Base-by-base conservation (phyloP, 2,888 invertebrate species). In the Tholera decimalis region DNA sequence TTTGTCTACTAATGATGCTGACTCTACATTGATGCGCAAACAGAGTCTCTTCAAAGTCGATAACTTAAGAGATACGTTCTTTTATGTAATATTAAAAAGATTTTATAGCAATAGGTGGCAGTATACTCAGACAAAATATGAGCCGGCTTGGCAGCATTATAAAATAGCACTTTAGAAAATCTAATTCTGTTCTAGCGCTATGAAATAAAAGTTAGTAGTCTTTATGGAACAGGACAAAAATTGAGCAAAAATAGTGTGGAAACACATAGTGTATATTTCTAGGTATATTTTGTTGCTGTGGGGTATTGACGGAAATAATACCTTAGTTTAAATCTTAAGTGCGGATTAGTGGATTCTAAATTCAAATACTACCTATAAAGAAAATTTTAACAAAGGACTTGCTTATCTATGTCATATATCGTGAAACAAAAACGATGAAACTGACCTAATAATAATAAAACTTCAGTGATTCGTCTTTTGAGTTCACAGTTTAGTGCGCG, bases 101-200 rank as follows among this genome's bases (percentile, higher is more conserved):
- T 18, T 35, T 61, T 49, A 18, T 30, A 15, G 41, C 15, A 54
- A 3, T 20, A 68, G n/a, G 20, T 44, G 15, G 43, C 22, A 35
- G 22, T 54, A 37, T 37, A 64, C 24, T 22, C 24, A 30, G 28
- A 37, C 30, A 30, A 64, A 30, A 55, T 64, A 56, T 57, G 35
- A 71, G 47, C 24, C 35, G 53, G 43, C 53, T 30, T 30, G 22
- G 41, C 20, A 35, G 61, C 35, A 37, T 54, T 61, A 54, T 71
- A 68, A 41, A 67, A 67, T 24, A 50, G 70, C 70, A 60, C 71
- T 67, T 67, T 59, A 50, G 26, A 44, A 59, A 67, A 69, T 59
- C 41, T 35, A 39, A 66, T 70, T 69, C 59, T n/a, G 35, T 47
- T 43, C 33, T 33, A 28, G 28, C 22, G 59, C 22, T 69, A 58